Conservation (phyloP, 1,140 invertebrate genomes). For the Sitophilus oryzae region DNA sequence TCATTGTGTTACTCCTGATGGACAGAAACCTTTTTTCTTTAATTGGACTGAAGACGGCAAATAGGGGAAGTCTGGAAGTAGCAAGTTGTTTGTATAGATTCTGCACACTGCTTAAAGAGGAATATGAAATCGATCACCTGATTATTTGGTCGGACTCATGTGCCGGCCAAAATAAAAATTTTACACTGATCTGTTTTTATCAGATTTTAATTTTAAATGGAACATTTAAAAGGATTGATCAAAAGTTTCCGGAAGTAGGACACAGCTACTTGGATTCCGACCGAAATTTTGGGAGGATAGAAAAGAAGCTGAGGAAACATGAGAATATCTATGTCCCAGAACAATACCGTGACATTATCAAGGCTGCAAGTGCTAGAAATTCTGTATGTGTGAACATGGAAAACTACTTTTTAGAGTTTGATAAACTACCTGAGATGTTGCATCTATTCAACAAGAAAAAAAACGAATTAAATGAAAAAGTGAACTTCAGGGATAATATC, state of each 20-base stretch:
- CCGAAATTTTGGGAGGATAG: too few species aligned
- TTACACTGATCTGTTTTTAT: slow-evolving; percentile 1
- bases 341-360: too few species aligned
- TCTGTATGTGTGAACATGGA: slow-evolving; percentile 8
- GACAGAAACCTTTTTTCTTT: slow-evolving; percentile 9
- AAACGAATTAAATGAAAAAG: not conserved
- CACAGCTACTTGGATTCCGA: slow-evolving; percentile 17
- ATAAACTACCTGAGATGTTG: not conserved
- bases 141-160: slow-evolving; percentile 20
- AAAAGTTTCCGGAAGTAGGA: slow-evolving; percentile 13
- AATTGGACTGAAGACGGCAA: slow-evolving; percentile 22
- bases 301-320: slow-evolving; percentile 1
- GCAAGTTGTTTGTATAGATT: slow-evolving; percentile 6
- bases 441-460: slow-evolving; percentile 5
- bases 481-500: slow-evolving; percentile 5
- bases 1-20: slow-evolving; percentile 2
- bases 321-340: not conserved
- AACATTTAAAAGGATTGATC: not conserved
- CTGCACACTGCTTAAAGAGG: not conserved
- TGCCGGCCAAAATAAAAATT: slow-evolving; percentile 19
- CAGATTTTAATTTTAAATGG: slow-evolving; percentile 1
- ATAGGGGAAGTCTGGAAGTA: slow-evolving; percentile 17
- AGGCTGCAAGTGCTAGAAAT: too few species aligned
- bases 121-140: slow-evolving; percentile 3
- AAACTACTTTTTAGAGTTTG: slow-evolving; percentile 4